Evolutionary conservation across 2,113 vertebrate genomes (phyloP).

Genomic region (Psophia crepitans): DNA sequence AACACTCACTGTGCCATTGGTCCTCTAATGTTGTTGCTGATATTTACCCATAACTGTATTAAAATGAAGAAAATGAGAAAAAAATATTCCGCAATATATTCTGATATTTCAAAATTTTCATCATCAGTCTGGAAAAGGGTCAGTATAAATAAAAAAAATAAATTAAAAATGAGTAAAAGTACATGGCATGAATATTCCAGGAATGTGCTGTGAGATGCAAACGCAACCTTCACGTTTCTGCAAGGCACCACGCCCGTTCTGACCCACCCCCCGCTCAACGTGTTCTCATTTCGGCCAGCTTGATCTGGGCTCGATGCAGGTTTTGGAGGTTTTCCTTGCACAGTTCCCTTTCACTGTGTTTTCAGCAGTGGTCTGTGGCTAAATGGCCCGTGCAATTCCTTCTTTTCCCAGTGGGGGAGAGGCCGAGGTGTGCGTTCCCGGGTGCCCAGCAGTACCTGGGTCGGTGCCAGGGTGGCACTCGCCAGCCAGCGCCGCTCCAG

Average conservation of each 20-base stretch:
- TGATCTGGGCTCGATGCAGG: not conserved
- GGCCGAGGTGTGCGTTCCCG: not conserved
- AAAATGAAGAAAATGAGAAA: not conserved
- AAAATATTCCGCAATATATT: not conserved
- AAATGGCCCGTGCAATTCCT: not conserved
- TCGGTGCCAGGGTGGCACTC: not conserved
- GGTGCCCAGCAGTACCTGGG: accelerated
- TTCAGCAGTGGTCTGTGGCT: not conserved
- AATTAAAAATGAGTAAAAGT: not conserved
- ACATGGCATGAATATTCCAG: not conserved
- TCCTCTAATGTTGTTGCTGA: not conserved
- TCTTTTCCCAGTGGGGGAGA: not conserved
- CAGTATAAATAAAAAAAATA: not conserved
- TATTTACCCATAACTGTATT: not conserved
- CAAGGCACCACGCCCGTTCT: accelerated
- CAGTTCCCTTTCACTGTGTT: not conserved
- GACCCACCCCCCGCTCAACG: not conserved
- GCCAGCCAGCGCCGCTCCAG: accelerated
- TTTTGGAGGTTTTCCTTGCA: not conserved
- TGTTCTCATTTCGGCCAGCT: not conserved
- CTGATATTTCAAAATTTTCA: not conserved
- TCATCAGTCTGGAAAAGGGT: not conserved
- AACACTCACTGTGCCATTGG: accelerated
- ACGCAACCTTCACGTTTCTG: not conserved
- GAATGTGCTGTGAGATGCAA: not conserved